phyloP scores from a whole-genome alignment of 2,888 invertebrate species.

The Cyaniris semiargus region DNA sequence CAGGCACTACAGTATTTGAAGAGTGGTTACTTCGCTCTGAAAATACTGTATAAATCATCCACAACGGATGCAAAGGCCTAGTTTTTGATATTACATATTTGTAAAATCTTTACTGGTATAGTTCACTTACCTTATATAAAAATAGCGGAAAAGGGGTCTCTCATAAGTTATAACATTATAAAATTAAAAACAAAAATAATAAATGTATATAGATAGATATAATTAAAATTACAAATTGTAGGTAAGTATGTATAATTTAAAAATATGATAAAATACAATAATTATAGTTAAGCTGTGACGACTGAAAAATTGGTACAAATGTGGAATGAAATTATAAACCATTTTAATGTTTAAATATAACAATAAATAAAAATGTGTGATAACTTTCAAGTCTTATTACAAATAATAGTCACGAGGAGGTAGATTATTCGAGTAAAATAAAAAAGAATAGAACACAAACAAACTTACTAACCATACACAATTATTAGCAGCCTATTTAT shows the following conservation, averaged over 20 bases:
- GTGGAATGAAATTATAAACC: neutral
- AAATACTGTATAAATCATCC: no score
- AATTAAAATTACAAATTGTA: neutral
- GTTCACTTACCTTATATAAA: neutral
- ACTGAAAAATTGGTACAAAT: neutral
- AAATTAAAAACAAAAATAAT: neutral
- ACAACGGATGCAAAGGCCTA: no score
- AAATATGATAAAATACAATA: neutral
- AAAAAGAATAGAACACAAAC: neutral
- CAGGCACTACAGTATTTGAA: no score
- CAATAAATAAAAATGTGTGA: slow-evolving; percentile 26
- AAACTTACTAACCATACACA: neutral
- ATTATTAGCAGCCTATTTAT: neutral
- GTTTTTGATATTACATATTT: no score
- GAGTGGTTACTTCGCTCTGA: no score
- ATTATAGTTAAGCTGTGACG: neutral
- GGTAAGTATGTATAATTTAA: neutral
- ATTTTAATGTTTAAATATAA: neutral
- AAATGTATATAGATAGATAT: neutral
- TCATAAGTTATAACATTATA: neutral
- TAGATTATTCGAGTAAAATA: neutral
- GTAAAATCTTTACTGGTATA: no score
- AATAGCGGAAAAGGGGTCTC: neutral
- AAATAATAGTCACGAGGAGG: slow-evolving; percentile 17
- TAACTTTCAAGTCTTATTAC: slow-evolving; percentile 13